These are phyloP conservation scores for Anolis apletophallus DNA, from an alignment of 2,797 vertebrate genomes.

Conservation along the genomic window DNA sequence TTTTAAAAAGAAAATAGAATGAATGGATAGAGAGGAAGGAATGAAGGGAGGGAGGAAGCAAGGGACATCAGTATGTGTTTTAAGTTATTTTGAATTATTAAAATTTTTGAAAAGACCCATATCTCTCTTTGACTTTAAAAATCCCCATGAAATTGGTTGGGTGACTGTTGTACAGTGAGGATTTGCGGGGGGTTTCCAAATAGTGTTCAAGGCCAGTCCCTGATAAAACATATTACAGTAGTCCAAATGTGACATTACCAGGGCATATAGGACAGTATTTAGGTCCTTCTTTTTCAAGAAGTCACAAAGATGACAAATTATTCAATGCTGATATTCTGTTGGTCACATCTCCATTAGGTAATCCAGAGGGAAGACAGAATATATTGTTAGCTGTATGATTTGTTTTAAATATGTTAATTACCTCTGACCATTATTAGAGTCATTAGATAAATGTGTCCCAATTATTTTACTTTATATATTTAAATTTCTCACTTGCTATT, in stretches of 20 bases:
- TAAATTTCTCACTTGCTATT: too few relatives aligned
- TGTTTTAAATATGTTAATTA: too few relatives aligned
- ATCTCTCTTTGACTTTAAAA: neutral
- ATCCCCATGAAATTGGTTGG: neutral
- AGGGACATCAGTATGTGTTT: slow-evolving; percentile 39
- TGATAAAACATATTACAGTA: neutral
- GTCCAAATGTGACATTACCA: neutral
- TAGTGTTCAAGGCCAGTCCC: neutral
- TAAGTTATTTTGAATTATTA: neutral
- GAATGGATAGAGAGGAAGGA: too few relatives aligned
- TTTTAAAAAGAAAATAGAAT: too few relatives aligned
- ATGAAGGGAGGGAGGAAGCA: too few relatives aligned
- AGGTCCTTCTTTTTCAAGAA: neutral
- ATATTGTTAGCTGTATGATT: too few relatives aligned
- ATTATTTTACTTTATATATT: too few relatives aligned
- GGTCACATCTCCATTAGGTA: neutral
- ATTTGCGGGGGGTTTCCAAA: neutral
- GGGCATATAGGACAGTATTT: neutral
- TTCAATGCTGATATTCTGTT: neutral
- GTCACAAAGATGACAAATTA: neutral
- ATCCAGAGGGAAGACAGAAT: neutral
- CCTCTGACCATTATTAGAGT: too few relatives aligned
- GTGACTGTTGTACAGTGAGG: neutral
- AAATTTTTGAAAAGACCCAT: neutral
- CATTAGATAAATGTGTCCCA: too few relatives aligned